Conservation (phyloP, 1,140 invertebrate species). For the Anastatus disparis region DNA sequence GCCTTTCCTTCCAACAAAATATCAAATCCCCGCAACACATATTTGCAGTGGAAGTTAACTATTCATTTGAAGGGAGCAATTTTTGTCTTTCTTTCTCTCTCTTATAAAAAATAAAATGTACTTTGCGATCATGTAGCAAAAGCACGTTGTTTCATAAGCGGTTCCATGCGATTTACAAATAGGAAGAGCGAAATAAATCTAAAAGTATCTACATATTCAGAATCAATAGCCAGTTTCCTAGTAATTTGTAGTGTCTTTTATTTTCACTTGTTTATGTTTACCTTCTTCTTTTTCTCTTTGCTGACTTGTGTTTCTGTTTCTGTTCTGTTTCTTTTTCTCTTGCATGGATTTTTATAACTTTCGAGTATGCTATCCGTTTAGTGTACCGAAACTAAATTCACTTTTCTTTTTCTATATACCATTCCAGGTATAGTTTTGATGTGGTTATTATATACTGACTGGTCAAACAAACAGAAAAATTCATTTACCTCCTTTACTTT, state of each 20-base stretch:
- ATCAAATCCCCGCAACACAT: conserved; percentile 16
- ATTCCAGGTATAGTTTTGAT: too few species aligned
- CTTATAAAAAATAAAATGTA: conserved; percentile 5
- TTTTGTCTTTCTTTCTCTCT: neutral
- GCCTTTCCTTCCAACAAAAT: neutral
- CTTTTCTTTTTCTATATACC: too few species aligned
- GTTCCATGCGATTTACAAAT: too few species aligned
- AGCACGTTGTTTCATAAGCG: too few species aligned
- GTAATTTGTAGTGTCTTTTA: conserved; percentile 53
- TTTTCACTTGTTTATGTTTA: neutral
- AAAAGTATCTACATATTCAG: conserved; percentile 49
- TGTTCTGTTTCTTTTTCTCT: conserved; percentile 33
- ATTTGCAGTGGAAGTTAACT: conserved; percentile 15
- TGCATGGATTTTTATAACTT: conserved; percentile 55
- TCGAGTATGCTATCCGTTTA: conserved; percentile 44
- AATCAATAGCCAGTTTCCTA: conserved; percentile 46
- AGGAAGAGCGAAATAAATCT: too few species aligned
- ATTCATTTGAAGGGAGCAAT: conserved; percentile 1
- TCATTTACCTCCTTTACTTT: too few species aligned
- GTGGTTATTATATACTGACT: too few species aligned
- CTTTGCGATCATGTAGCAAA: too few species aligned
- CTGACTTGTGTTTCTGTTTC: neutral
- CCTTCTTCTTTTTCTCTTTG: conserved; percentile 1
- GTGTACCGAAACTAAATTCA: conserved; percentile 48
- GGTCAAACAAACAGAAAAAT: too few species aligned